These are phyloP conservation scores for Oreochromis aureus DNA, from an alignment of 2,113 vertebrate genomes.

Conservation along the genomic window DNA sequence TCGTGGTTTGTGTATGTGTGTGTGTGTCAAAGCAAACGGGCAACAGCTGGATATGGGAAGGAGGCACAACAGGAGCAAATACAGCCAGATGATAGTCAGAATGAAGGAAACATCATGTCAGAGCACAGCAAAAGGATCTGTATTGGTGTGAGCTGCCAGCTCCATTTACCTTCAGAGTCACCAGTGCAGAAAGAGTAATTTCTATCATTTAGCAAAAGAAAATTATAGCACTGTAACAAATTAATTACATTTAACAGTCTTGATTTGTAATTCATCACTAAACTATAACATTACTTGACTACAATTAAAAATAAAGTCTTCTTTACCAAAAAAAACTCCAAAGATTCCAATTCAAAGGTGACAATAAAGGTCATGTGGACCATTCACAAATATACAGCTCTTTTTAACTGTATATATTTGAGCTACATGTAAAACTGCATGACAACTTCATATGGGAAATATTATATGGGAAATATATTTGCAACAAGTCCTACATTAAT, in stretches of 20 bases:
- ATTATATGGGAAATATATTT: background rate
- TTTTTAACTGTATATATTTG: background rate
- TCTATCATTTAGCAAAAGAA: background rate
- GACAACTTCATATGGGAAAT: background rate
- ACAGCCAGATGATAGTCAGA: constrained; percentile 65
- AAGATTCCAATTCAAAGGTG: background rate
- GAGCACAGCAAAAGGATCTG: background rate
- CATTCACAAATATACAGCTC: background rate
- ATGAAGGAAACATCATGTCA: constrained; percentile 28
- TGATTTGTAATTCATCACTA: background rate
- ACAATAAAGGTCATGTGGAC: background rate
- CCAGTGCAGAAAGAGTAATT: background rate
- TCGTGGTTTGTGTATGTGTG: constrained; percentile 67
- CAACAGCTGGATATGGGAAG: constrained; percentile 53
- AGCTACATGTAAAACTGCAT: background rate
- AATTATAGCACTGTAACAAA: background rate
- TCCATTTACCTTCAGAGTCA: background rate
- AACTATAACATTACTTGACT: background rate
- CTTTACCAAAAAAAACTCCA: background rate
- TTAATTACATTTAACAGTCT: background rate
- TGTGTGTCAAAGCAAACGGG: constrained; percentile 64
- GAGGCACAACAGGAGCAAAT: constrained; percentile 69
- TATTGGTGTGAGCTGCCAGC: background rate
- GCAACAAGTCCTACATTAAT: background rate
- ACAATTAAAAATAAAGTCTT: background rate